Evolutionary conservation across 2,888 invertebrate genomes (phyloP).

Genomic region (Drosophila bunnanda): DNA sequence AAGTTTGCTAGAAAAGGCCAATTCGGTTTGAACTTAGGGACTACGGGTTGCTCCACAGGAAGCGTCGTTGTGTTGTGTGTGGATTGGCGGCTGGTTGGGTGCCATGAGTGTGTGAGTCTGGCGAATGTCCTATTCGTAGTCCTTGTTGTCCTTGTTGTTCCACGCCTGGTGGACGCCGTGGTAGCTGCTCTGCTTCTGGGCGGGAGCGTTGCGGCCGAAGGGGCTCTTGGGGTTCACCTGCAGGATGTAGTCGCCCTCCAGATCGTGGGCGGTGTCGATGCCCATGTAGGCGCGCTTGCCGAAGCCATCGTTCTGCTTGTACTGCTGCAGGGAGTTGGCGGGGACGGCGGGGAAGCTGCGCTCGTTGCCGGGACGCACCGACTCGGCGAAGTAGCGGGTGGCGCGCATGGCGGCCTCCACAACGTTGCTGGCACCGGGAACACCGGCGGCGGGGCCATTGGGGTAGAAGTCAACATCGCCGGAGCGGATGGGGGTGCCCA

Average conservation of each 20-base stretch:
- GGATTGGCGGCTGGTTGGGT: background rate
- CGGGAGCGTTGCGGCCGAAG: slow-evolving; percentile 77
- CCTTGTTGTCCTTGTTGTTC: slow-evolving; percentile 41
- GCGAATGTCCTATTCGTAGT: slow-evolving; percentile 26
- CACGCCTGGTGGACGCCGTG: slow-evolving; percentile 62
- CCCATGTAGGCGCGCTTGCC: slow-evolving; percentile 82
- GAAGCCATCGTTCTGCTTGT: slow-evolving; percentile 76
- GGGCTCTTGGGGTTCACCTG: slow-evolving; percentile 81
- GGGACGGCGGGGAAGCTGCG: slow-evolving; percentile 82
- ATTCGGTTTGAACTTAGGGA: slow-evolving; percentile 37
- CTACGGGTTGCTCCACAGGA: slow-evolving; percentile 27
- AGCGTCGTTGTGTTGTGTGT: slow-evolving; percentile 9
- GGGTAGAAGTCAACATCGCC: slow-evolving; percentile 84
- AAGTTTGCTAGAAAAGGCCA: slow-evolving; percentile 25
- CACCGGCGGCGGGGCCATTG: slow-evolving; percentile 75
- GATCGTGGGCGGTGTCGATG: slow-evolving; percentile 68
- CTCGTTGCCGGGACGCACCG: slow-evolving; percentile 82
- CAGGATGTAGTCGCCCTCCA: slow-evolving; percentile 82
- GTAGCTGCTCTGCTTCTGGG: slow-evolving; percentile 72
- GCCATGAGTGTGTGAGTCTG: background rate
- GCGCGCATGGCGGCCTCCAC: slow-evolving; percentile 80
- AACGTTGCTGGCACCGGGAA: slow-evolving; percentile 79
- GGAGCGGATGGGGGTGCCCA: slow-evolving; percentile 69
- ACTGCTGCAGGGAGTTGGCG: slow-evolving; percentile 80
- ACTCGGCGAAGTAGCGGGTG: slow-evolving; percentile 82